Conservation (phyloP, 2,797 vertebrate genomes). For the Rallus crepitans region DNA sequence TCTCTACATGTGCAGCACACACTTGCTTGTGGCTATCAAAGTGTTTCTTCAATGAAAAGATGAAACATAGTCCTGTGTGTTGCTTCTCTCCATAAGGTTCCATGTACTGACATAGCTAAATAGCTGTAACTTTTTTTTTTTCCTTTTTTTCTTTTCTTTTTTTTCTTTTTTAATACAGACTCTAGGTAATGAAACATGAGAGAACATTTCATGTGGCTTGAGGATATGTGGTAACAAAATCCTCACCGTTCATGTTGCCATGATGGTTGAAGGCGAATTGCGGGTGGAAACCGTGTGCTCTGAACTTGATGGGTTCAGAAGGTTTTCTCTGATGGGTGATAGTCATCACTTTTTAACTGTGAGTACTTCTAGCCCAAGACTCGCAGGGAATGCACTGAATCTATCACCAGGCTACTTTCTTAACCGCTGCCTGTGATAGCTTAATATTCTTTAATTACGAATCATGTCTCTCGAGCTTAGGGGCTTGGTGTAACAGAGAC, state of each 20-base stretch:
- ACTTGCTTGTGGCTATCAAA: background rate
- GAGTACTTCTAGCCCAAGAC: background rate
- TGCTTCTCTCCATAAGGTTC: background rate
- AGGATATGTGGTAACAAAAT: background rate
- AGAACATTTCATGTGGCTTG: background rate
- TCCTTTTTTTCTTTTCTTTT: background rate
- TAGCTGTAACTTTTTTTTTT: background rate
- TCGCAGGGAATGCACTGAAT: background rate
- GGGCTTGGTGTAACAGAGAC: background rate
- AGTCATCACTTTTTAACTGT: background rate
- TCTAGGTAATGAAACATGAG: background rate
- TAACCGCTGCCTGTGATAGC: background rate
- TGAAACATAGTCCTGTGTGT: background rate
- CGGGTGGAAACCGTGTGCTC: background rate
- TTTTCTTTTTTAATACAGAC: background rate
- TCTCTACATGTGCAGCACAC: background rate
- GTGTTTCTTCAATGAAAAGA: constrained; percentile 21
- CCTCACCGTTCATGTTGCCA: background rate
- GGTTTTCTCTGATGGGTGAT: background rate
- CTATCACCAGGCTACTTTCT: background rate
- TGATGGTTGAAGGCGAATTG: background rate
- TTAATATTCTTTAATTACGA: background rate
- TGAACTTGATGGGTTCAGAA: background rate
- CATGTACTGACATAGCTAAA: background rate
- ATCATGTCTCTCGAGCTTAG: background rate